These are phyloP conservation scores for Pseudoatta argentina DNA, from an alignment of 1,140 invertebrate genomes.

Conservation along the genomic window DNA sequence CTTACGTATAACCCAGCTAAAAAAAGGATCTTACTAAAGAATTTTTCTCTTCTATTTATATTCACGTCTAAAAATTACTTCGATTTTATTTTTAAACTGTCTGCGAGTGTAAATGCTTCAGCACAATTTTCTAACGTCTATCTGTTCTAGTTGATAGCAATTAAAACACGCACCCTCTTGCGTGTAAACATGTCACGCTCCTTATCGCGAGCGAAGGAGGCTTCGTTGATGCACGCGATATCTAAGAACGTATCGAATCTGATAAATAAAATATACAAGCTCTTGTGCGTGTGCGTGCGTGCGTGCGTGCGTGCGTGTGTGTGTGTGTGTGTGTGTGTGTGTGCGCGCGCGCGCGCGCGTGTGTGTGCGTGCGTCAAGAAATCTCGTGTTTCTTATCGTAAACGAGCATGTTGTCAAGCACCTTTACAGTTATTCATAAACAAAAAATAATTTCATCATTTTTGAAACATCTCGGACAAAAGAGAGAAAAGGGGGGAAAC, in stretches of 20 bases:
- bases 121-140: neutral
- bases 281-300: neutral
- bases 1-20: neutral
- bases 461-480: neutral
- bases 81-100: constrained; percentile 4
- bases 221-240: constrained; percentile 32
- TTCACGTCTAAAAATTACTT: neutral
- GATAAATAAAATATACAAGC: constrained; percentile 37
- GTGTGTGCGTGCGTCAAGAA: neutral
- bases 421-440: constrained; percentile 10
- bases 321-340: too few species aligned
- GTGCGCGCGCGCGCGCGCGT: too few species aligned
- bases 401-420: neutral
- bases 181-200: constrained; percentile 37
- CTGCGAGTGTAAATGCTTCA: neutral
- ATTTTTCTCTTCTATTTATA: neutral
- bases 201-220: constrained; percentile 19
- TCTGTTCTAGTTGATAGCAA: constrained; percentile 3
- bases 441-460: constrained; percentile 39
- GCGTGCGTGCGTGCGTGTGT: too few species aligned
- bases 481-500: neutral
- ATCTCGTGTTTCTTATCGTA: constrained; percentile 44
- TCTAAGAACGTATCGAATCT: constrained; percentile 40
- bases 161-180: constrained; percentile 41
- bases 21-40: neutral